These are phyloP conservation scores for Ylistrum balloti DNA, from an alignment of 1,140 invertebrate genomes.

Conservation along the genomic window DNA sequence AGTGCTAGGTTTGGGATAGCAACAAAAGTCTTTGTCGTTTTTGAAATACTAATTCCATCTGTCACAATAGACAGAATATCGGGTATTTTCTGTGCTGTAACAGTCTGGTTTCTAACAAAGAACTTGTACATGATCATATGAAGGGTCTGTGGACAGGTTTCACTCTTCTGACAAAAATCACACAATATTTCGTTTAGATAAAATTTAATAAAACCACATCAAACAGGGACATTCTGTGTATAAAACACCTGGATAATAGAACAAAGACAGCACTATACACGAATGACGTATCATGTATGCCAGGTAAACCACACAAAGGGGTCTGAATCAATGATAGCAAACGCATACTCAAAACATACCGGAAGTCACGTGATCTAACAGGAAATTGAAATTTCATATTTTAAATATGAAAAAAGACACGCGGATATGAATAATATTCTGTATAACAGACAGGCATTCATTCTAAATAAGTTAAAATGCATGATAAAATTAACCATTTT, in stretches of 20 bases:
- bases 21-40: too few relatives aligned
- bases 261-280: not conserved
- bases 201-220: slow-evolving; percentile 11
- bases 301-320: not conserved
- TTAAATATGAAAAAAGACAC: not conserved
- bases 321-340: not conserved
- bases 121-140: not conserved
- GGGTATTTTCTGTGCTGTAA: not conserved
- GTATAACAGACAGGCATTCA: not conserved
- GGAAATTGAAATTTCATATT: slow-evolving; percentile 36
- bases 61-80: not conserved
- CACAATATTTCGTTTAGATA: slow-evolving; percentile 18
- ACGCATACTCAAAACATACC: not conserved
- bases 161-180: not conserved
- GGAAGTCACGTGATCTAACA: slow-evolving; percentile 15
- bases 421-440: not conserved
- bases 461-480: not conserved
- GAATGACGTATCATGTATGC: not conserved
- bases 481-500: too few relatives aligned
- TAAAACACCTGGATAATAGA: slow-evolving; percentile 1
- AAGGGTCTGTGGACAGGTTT: not conserved
- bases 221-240: not conserved
- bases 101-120: slow-evolving; percentile 12
- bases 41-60: not conserved
- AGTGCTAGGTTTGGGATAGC: too few relatives aligned